These are phyloP conservation scores for Eurosta solidaginis DNA, from an alignment of 1,140 invertebrate genomes.

Conservation along the genomic window DNA sequence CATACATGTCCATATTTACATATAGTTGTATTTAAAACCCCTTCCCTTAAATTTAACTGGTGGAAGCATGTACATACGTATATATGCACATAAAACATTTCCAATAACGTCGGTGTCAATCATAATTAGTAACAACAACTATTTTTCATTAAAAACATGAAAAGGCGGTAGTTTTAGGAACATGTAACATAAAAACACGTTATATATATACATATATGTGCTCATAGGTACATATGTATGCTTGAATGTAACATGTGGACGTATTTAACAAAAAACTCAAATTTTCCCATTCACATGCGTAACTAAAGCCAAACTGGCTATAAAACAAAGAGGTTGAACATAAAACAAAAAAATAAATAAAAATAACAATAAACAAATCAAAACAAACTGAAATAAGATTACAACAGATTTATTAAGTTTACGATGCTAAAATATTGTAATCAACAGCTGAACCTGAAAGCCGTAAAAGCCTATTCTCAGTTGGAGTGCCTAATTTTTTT, in stretches of 20 bases:
- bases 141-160: constrained; percentile 34
- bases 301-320: not conserved
- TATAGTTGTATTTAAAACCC: not conserved
- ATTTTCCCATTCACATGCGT: constrained; percentile 27
- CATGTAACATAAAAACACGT: constrained; percentile 37
- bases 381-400: not conserved
- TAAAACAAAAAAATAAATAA: not conserved
- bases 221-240: not conserved
- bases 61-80: not conserved
- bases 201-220: not conserved
- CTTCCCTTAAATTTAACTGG: not conserved
- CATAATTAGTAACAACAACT: constrained; percentile 59
- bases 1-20: not conserved
- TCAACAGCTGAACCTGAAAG: not conserved
- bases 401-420: constrained; percentile 27
- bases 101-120: constrained; percentile 59
- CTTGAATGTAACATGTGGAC: not conserved
- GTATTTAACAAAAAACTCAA: not conserved
- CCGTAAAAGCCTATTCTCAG: not conserved
- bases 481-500: not conserved
- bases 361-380: not conserved
- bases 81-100: constrained; percentile 48
- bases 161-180: not conserved
- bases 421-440: constrained; percentile 27
- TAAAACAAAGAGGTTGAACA: not conserved